These are phyloP conservation scores for Phenganax stokvisi DNA, from an alignment of 92 coral and sea anemone species.

Conservation along the genomic window DNA sequence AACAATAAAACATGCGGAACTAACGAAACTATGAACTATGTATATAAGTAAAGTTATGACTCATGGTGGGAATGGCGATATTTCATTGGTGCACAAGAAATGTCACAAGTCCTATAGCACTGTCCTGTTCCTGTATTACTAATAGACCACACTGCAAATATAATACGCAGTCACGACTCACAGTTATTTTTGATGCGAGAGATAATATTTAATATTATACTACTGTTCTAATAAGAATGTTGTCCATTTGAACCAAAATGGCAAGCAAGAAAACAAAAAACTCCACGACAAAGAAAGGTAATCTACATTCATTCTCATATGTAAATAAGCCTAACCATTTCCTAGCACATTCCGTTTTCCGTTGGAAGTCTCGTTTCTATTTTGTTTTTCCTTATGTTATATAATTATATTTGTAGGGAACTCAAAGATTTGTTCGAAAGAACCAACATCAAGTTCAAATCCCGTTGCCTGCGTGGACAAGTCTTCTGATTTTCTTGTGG, in stretches of 20 bases:
- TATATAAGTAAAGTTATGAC: background rate
- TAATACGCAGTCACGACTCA: background rate
- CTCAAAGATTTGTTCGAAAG: background rate
- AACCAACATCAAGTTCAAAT: background rate
- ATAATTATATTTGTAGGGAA: background rate
- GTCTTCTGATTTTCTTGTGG: constrained; percentile 1
- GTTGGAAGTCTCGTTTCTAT: background rate
- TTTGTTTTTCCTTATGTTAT: background rate
- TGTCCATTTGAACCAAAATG: background rate
- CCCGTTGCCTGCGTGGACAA: constrained; percentile 1
- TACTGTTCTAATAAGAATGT: background rate
- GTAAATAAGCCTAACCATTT: background rate
- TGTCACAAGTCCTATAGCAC: background rate
- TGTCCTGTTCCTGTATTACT: background rate
- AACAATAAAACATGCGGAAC: background rate
- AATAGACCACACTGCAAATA: background rate
- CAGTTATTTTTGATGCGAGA: background rate
- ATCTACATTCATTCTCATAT: background rate
- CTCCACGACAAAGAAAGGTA: background rate
- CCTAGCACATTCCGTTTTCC: background rate
- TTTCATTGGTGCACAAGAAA: background rate
- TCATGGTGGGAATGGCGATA: constrained; percentile 1
- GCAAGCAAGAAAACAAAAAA: constrained; percentile 8
- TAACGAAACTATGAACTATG: background rate
- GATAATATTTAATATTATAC: background rate